Conservation (phyloP, 2,888 invertebrate species). For the Heliconius aoede region DNA sequence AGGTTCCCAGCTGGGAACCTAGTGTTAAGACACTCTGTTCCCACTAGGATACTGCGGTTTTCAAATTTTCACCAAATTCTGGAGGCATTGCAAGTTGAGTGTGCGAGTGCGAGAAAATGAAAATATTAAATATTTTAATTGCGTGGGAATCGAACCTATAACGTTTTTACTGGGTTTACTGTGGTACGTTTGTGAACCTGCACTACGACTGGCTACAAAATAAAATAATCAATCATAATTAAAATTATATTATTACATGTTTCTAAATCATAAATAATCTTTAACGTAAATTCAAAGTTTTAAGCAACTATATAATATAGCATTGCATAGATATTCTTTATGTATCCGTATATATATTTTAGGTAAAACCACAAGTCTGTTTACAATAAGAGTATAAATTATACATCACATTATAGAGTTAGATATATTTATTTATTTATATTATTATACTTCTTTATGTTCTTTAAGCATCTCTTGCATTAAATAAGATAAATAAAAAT, state of each 20-base stretch:
- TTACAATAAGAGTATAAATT: background rate
- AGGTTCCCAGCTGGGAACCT: no score
- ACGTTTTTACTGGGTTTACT: background rate
- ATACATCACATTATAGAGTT: conserved; percentile 4
- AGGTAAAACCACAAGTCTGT: conserved; percentile 8
- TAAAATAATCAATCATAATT: no score
- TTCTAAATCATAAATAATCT: no score
- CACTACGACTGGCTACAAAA: background rate
- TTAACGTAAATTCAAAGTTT: background rate
- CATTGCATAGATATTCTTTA: background rate
- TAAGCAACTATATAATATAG: background rate
- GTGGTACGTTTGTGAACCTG: no score
- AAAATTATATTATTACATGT: no score
- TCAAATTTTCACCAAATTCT: no score
- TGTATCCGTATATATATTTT: background rate
- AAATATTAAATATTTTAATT: no score
- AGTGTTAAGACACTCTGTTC: no score
- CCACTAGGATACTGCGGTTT: no score
- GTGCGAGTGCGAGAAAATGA: no score
- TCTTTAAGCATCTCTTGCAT: background rate
- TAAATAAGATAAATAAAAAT: no score
- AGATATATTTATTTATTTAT: background rate
- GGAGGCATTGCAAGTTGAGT: no score
- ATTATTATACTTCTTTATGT: background rate
- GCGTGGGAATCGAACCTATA: background rate